Percentiles rank a stretch among this genome's conserved stretches.
phyloP scores from a whole-genome alignment of 2,888 invertebrate species.

The Scaptomyza flava region DNA sequence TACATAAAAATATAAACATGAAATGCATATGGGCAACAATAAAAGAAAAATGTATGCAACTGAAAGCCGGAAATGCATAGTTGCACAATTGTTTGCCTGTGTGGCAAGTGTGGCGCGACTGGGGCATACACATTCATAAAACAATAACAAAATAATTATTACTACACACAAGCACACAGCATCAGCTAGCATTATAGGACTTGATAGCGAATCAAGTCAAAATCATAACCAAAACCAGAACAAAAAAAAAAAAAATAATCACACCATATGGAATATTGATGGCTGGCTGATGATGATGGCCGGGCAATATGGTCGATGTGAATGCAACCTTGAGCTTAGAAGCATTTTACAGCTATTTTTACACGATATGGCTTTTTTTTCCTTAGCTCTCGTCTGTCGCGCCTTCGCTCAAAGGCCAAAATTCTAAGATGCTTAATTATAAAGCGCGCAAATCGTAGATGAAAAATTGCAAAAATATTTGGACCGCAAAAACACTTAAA shows the following conservation, averaged over 20 bases:
- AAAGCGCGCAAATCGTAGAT: conserved; percentile 54
- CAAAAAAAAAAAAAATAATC: not conserved
- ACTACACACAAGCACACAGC: not conserved
- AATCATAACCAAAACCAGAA: not conserved
- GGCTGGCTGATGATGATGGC: conserved; percentile 6
- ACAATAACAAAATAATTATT: conserved; percentile 26
- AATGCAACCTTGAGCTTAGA: conserved; percentile 47
- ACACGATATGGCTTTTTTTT: conserved; percentile 38
- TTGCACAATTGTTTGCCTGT: no score
- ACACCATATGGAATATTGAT: conserved; percentile 43
- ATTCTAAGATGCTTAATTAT: conserved; percentile 31
- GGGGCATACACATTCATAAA: not conserved
- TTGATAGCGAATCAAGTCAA: conserved; percentile 15
- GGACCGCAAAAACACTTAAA: conserved; percentile 59
- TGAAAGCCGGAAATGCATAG: conserved; percentile 25
- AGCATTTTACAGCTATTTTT: conserved; percentile 71
- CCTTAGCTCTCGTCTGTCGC: conserved; percentile 19
- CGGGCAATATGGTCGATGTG: conserved; percentile 12
- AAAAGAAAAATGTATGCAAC: conserved; percentile 12
- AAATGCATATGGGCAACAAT: not conserved
- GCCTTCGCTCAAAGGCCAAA: conserved; percentile 36
- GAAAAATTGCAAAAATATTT: conserved; percentile 66
- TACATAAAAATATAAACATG: not conserved
- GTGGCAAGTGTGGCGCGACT: not conserved
- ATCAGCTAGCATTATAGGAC: not conserved